Conservation (phyloP, 2,797 vertebrate species). For the Anabacerthia variegaticeps region DNA sequence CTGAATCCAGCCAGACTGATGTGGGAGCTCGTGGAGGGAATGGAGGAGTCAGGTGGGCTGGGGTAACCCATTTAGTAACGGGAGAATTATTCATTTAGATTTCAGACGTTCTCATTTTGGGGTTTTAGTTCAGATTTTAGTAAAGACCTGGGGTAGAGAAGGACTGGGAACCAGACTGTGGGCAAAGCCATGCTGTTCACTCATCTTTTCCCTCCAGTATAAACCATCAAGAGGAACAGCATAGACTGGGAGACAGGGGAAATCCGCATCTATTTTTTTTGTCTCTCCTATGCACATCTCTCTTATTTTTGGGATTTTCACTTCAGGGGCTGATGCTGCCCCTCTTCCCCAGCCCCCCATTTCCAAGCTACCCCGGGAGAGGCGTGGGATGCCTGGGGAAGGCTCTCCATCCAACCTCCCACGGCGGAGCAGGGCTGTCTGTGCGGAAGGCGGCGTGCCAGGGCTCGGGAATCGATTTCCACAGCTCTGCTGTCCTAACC, state of each 20-base stretch:
- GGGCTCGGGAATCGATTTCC: slow-evolving; percentile 78
- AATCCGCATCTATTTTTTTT: background rate
- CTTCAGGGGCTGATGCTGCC: background rate
- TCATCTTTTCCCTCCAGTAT: background rate
- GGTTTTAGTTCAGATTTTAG: background rate
- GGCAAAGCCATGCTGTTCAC: background rate
- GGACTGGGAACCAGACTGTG: background rate
- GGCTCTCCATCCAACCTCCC: background rate
- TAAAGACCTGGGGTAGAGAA: too few species aligned
- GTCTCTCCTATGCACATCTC: accelerated
- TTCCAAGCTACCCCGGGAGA: accelerated
- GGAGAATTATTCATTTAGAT: background rate
- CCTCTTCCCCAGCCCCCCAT: background rate
- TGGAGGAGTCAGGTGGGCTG: background rate
- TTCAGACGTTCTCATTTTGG: background rate
- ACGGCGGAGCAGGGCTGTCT: slow-evolving; percentile 57
- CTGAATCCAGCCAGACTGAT: background rate
- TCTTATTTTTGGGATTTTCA: background rate
- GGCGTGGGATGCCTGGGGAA: background rate
- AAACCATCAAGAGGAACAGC: background rate
- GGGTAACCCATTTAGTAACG: background rate
- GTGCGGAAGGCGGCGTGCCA: slow-evolving; percentile 68
- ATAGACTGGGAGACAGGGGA: background rate
- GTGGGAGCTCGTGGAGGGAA: background rate
- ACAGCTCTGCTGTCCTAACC: slow-evolving; percentile 76